Base-by-base conservation (phyloP, 2,113 vertebrate genomes). In the Gobiocypris rarus region DNA sequence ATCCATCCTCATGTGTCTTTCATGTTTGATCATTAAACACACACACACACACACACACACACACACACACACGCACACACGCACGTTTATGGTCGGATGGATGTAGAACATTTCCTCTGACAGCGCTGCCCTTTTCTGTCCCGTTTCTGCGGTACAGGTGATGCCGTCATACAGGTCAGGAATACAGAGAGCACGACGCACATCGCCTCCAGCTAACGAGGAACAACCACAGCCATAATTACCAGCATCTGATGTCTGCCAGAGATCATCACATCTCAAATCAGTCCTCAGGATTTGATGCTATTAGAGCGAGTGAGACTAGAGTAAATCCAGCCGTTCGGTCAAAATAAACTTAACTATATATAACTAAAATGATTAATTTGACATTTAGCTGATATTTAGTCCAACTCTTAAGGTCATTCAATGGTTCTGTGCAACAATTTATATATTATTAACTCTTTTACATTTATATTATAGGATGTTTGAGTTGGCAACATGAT, bases 131-230 rank as follows among this genome's bases (percentile, higher is more conserved):
- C 75, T 78, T 74, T 85, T 48, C 31, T 15, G 41, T 38, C 9
- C 8, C 13, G 19, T 17, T 45, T 24, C 19, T 24, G 48, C 4
- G 24, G 41, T 48, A 10, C 38, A 50, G 63, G 52, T 69, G 19
- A 70, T 79, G 61, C 58, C 63, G 48, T 85, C 76, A 70, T 41
- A 17, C 31, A 41, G 52, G 48, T 78, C 48, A 43, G 61, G 48
- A 54, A 34, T 45, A 56, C 34, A 14, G 31, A n/a, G 26, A 52
- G 4, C 17, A 43, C 9, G 48, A 24, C 5, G 4, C 8, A 19
- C 61, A 17, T 45, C 17, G 48, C 59, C 74, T 65, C 28, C 45
- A 17, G 22, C 50, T 43, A 17, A 69, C 9, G 34, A 69, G 31
- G 31, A 41, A 22, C 17, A 69, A 41, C 9, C 26, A 14, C 61